Evolutionary conservation across 2,797 vertebrate genomes (phyloP).

Genomic region (Argentina silus): DNA sequence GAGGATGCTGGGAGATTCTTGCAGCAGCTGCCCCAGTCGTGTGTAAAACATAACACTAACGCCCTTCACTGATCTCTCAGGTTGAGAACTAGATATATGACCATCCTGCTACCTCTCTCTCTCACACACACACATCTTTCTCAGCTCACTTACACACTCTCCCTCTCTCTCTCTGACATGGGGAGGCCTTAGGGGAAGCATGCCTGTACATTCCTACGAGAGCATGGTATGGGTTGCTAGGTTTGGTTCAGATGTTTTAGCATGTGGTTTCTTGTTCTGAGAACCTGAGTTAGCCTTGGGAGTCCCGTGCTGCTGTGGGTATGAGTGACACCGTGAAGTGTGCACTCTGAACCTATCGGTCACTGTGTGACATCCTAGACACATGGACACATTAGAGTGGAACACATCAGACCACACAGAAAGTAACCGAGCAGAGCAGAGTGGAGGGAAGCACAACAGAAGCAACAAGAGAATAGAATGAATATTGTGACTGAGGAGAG

Average conservation of each 20-base stretch:
- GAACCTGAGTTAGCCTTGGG: too few relatives aligned
- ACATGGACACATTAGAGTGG: too few relatives aligned
- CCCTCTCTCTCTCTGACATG: background rate
- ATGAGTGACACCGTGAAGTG: too few relatives aligned
- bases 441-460: too few relatives aligned
- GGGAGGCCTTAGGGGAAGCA: conserved; percentile 39
- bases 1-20: conserved; percentile 2
- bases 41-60: conserved; percentile 2
- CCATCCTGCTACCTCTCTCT: background rate
- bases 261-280: conserved; percentile 62
- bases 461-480: too few relatives aligned
- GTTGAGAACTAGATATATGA: conserved; percentile 3
- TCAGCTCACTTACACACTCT: background rate
- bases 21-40: background rate
- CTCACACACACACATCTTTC: too few relatives aligned
- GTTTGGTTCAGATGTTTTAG: conserved; percentile 41
- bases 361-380: too few relatives aligned
- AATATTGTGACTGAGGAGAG: background rate
- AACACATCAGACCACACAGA: too few relatives aligned
- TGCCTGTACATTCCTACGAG: conserved; percentile 52
- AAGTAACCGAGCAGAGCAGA: too few relatives aligned
- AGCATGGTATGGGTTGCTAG: conserved; percentile 12
- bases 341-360: too few relatives aligned
- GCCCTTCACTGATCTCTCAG: background rate
- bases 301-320: background rate